Conservation (phyloP, 2,113 vertebrate genomes). For the Cervus canadensis region DNA sequence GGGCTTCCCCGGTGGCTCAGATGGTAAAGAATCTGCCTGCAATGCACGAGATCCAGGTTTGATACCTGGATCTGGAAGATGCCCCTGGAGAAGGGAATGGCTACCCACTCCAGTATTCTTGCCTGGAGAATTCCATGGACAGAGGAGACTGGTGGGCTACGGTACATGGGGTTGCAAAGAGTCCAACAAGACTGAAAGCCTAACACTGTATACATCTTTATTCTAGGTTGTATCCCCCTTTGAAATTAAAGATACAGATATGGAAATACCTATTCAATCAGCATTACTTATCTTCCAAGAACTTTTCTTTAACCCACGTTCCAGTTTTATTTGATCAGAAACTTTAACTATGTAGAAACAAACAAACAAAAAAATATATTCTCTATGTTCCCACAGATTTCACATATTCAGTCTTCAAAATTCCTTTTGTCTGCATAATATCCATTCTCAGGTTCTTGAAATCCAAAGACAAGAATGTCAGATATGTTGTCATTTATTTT, state of each 20-base stretch:
- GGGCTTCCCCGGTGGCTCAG: not conserved
- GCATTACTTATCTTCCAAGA: not conserved
- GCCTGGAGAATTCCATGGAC: not conserved
- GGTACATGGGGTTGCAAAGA: not conserved
- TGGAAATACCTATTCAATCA: not conserved
- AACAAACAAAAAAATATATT: not conserved
- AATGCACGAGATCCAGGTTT: not conserved
- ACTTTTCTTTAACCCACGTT: not conserved
- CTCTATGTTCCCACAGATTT: not conserved
- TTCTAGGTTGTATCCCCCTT: not conserved
- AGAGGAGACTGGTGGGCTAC: not conserved
- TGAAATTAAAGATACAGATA: not conserved
- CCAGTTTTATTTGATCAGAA: not conserved
- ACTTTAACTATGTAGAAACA: not conserved
- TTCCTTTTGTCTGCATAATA: not conserved
- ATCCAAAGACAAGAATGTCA: not conserved
- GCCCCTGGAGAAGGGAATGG: not conserved
- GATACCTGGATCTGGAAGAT: not conserved
- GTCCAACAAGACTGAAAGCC: not conserved
- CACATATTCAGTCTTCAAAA: not conserved
- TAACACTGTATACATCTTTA: not conserved
- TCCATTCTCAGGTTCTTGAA: not conserved
- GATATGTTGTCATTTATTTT: not conserved
- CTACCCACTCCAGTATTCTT: not conserved
- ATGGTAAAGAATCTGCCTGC: not conserved